Evolutionary conservation across 2,888 invertebrate species (phyloP).

Genomic region (Sesia apiformis): DNA sequence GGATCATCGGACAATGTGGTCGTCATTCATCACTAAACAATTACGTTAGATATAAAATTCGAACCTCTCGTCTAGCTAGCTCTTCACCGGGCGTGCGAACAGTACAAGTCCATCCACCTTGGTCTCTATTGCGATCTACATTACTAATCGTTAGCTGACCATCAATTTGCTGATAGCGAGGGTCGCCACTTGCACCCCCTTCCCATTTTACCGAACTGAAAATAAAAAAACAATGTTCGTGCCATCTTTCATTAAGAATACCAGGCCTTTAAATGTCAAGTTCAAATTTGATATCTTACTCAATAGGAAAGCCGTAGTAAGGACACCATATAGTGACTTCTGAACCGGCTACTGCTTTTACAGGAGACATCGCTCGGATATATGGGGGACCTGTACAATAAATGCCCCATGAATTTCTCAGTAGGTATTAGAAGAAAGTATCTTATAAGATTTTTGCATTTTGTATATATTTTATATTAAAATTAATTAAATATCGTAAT

Average conservation of each 20-base stretch:
- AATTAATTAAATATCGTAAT: too few relatives aligned
- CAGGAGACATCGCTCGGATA: conserved; percentile 81
- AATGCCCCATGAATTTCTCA: conserved; percentile 1
- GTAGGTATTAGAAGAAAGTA: too few relatives aligned
- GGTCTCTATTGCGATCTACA: conserved; percentile 79
- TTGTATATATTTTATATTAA: too few relatives aligned
- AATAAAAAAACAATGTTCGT: not conserved
- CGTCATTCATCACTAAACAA: not conserved
- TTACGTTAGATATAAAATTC: conserved; percentile 11
- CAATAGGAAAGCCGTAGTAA: conserved; percentile 89
- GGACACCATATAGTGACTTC: conserved; percentile 86
- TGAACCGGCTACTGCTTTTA: conserved; percentile 86
- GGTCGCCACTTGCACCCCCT: conserved; percentile 62
- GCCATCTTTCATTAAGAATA: not conserved
- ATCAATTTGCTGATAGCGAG: conserved; percentile 64
- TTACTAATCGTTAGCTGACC: conserved; percentile 77
- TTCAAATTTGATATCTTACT: conserved; percentile 33
- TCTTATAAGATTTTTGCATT: too few relatives aligned
- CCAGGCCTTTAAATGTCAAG: not conserved
- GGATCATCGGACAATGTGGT: not conserved
- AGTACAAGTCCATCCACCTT: conserved; percentile 86
- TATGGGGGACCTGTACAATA: conserved; percentile 79
- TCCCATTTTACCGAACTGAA: conserved; percentile 81
- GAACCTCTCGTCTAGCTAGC: conserved; percentile 82
- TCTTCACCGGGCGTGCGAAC: conserved; percentile 84